Evolutionary conservation across 2,888 invertebrate species (phyloP).

Genomic region (Dilophus febrilis): DNA sequence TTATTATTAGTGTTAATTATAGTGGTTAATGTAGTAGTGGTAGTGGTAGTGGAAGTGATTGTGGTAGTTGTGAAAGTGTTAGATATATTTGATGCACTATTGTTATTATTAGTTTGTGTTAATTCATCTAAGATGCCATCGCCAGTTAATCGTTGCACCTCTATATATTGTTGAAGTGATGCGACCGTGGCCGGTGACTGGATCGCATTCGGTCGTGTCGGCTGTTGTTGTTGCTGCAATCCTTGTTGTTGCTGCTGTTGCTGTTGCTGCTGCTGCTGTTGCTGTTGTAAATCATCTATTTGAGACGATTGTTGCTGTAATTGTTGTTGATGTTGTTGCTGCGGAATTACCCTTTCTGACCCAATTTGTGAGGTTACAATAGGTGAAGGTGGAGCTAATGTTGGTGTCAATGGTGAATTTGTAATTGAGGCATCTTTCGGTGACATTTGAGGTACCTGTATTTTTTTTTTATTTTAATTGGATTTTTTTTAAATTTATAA

Average conservation of each 20-base stretch:
- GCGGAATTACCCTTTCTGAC: neutral
- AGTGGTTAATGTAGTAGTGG: constrained; percentile 10
- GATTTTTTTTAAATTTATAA: constrained; percentile 2
- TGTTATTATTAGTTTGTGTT: constrained; percentile 18
- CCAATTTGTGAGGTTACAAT: constrained; percentile 1
- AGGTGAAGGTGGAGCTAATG: constrained; percentile 3
- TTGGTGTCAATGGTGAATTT: neutral
- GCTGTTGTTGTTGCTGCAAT: constrained; percentile 15
- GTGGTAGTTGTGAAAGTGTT: constrained; percentile 5
- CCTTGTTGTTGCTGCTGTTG: constrained; percentile 23
- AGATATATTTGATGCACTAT: constrained; percentile 8
- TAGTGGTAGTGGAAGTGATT: constrained; percentile 9
- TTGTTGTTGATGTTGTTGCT: constrained; percentile 10
- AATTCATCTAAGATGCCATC: constrained; percentile 8
- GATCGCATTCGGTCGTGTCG: constrained; percentile 19
- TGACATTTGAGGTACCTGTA: constrained; percentile 8
- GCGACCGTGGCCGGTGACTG: constrained; percentile 27
- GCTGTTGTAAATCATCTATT: constrained; percentile 1
- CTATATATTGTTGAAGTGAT: constrained; percentile 12
- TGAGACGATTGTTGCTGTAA: constrained; percentile 16
- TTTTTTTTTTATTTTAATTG: constrained; percentile 5
- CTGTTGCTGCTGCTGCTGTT: constrained; percentile 19
- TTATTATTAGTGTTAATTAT: constrained; percentile 3
- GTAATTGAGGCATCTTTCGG: constrained; percentile 6
- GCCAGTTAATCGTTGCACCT: constrained; percentile 9